Conservation (phyloP, 1,140 invertebrate species). For the Micrasema minimum region DNA sequence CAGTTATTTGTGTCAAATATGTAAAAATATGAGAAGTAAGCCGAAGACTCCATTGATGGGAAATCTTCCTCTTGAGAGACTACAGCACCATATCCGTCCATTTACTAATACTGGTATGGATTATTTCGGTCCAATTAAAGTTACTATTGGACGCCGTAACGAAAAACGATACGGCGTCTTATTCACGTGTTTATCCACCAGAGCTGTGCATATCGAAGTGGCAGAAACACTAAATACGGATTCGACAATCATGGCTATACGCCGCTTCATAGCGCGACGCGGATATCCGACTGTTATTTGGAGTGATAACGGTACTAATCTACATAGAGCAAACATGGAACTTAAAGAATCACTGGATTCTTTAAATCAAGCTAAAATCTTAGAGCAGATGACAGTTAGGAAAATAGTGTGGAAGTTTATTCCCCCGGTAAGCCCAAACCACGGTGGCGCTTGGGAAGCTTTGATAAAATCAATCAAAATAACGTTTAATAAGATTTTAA, state of each 20-base stretch:
- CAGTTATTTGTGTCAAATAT: not conserved
- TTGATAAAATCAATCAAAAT: too few relatives aligned
- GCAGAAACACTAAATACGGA: not conserved
- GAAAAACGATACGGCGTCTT: conserved; percentile 17
- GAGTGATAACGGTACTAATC: not conserved
- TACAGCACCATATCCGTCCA: conserved; percentile 10
- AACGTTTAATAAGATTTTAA: too few relatives aligned
- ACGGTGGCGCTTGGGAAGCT: too few relatives aligned
- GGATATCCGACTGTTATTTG: not conserved
- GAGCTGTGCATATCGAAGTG: conserved; percentile 1
- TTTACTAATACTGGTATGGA: conserved; percentile 5
- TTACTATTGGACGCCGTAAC: not conserved
- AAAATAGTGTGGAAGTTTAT: too few relatives aligned
- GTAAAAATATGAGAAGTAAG: conserved; percentile 2
- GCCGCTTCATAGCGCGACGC: not conserved
- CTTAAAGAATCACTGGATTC: too few relatives aligned
- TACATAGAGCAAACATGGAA: too few relatives aligned
- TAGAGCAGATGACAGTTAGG: too few relatives aligned
- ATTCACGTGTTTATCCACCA: conserved; percentile 1
- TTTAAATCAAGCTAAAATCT: too few relatives aligned
- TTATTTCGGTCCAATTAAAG: conserved; percentile 14
- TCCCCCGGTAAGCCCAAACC: too few relatives aligned
- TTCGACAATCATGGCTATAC: not conserved
- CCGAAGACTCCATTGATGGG: not conserved
- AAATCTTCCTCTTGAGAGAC: not conserved